Conservation (phyloP, 2,888 invertebrate genomes). For the Netelia virgata region DNA sequence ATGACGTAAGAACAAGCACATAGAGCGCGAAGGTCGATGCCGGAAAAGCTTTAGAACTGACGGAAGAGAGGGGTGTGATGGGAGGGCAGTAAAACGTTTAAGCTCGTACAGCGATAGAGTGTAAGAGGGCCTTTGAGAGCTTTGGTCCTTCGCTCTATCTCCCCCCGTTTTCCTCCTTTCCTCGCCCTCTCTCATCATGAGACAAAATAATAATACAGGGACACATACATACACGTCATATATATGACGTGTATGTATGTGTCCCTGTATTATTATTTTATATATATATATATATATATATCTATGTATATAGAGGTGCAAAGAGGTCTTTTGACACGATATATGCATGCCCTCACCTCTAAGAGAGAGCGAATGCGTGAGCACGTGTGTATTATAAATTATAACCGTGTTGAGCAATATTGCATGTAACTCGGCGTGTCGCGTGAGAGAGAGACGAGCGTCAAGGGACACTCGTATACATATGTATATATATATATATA, state of each 20-base stretch:
- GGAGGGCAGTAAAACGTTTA: slow-evolving; percentile 72
- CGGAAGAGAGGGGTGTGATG: slow-evolving; percentile 29
- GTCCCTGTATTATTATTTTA: slow-evolving; percentile 37
- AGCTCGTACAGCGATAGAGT: slow-evolving; percentile 40
- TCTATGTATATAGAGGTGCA: slow-evolving; percentile 25
- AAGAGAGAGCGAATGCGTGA: slow-evolving; percentile 38
- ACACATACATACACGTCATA: too few relatives aligned
- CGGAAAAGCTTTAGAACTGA: slow-evolving; percentile 41
- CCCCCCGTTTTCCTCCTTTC: slow-evolving; percentile 27
- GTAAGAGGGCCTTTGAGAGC: slow-evolving; percentile 69
- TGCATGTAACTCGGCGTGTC: slow-evolving; percentile 39
- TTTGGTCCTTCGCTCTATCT: slow-evolving; percentile 43
- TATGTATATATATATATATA: not conserved
- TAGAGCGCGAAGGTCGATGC: slow-evolving; percentile 11
- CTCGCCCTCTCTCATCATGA: slow-evolving; percentile 55
- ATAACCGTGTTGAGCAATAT: slow-evolving; percentile 41
- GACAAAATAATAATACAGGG: slow-evolving; percentile 37
- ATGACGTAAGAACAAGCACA: slow-evolving; percentile 8
- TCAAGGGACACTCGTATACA: slow-evolving; percentile 43
- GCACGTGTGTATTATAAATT: slow-evolving; percentile 63
- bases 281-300: too few relatives aligned
- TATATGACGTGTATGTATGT: too few relatives aligned
- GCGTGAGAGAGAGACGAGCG: slow-evolving; percentile 24
- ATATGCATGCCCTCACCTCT: not conserved
- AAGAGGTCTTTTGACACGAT: slow-evolving; percentile 16